phyloP scores from a whole-genome alignment of 1,140 invertebrate genomes.

The Solenopsis fugax region DNA sequence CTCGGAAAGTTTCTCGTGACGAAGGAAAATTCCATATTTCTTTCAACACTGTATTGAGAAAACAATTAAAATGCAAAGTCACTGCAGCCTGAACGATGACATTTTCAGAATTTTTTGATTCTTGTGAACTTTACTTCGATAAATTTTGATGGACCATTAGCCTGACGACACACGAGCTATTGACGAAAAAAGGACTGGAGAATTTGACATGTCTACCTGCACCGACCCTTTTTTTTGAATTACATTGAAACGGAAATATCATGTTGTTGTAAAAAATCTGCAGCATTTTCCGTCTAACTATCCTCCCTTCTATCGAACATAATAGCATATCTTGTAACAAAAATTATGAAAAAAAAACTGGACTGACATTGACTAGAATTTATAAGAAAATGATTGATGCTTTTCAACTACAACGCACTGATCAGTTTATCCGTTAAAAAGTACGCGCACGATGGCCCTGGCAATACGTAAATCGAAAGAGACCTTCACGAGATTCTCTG shows the following conservation, averaged over 20 bases:
- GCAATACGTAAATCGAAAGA: conserved; percentile 27
- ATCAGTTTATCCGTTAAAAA: background rate
- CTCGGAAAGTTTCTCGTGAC: background rate
- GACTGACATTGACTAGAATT: background rate
- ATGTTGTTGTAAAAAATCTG: conserved; percentile 55
- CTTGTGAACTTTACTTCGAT: background rate
- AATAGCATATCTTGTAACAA: background rate
- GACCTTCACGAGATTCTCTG: conserved; percentile 66
- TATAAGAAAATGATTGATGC: background rate
- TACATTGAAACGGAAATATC: conserved; percentile 17
- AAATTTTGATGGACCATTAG: background rate
- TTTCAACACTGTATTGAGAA: background rate
- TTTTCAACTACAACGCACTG: background rate
- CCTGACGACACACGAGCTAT: conserved; percentile 15
- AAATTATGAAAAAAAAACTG: background rate
- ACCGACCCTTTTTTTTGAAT: conserved; percentile 58
- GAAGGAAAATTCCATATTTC: background rate
- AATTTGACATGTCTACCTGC: conserved; percentile 61
- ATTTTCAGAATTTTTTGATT: background rate
- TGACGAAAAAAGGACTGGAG: conserved; percentile 11
- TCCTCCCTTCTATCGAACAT: background rate
- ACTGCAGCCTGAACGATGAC: background rate
- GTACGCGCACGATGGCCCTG: background rate
- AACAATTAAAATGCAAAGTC: conserved; percentile 6
- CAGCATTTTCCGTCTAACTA: conserved; percentile 60